Conservation (phyloP, 2,113 vertebrate genomes). For the Urocynchramus pylzowi region DNA sequence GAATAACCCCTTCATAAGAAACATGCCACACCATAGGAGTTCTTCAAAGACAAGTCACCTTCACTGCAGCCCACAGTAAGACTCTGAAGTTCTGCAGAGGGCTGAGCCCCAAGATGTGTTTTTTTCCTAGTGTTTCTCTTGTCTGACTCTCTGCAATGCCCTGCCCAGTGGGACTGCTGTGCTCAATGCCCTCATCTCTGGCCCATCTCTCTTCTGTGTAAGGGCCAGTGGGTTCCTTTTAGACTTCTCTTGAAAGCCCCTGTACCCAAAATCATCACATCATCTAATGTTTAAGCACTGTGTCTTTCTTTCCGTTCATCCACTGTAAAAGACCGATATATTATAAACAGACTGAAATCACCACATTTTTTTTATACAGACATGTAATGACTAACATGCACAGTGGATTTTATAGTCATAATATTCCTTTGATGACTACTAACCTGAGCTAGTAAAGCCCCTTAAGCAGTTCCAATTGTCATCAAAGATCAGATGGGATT, state of each 20-base stretch:
- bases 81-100: background rate
- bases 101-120: background rate
- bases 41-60: background rate
- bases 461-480: constrained; percentile 18
- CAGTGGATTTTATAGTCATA: background rate
- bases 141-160: background rate
- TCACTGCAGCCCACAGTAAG: background rate
- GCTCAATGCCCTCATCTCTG: background rate
- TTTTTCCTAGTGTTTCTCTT: background rate
- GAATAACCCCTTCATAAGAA: background rate
- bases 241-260: background rate
- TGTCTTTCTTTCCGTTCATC: background rate
- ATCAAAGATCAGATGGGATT: constrained; percentile 1
- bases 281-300: background rate
- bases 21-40: background rate
- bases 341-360: background rate
- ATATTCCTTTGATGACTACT: background rate
- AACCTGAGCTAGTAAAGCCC: background rate
- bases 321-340: background rate
- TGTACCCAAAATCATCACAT: background rate
- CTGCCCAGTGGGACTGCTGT: background rate
- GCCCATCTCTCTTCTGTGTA: background rate
- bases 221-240: background rate
- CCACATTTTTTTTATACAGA: background rate
- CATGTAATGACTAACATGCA: background rate